These are phyloP conservation scores for Pecten maximus DNA, from an alignment of 2,888 invertebrate genomes.

Conservation along the genomic window DNA sequence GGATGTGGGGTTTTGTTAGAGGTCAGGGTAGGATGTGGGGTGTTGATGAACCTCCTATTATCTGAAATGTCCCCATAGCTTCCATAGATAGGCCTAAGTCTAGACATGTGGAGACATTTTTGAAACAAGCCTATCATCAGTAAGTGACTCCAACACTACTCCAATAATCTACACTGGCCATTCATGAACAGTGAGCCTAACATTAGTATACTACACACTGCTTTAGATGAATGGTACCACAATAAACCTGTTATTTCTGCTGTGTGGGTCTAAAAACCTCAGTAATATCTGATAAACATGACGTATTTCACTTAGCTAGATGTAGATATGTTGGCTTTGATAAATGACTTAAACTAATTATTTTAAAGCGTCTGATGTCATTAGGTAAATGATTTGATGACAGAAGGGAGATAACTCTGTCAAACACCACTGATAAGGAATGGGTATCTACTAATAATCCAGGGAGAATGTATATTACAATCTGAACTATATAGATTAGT, in stretches of 20 bases:
- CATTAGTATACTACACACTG: neutral
- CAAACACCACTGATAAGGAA: neutral
- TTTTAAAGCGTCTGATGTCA: neutral
- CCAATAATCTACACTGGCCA: neutral
- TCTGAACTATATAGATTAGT: too few species aligned
- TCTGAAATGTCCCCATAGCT: too few species aligned
- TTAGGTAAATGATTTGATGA: neutral
- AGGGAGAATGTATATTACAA: too few species aligned
- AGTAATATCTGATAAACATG: slow-evolving; percentile 1
- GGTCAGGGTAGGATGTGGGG: too few species aligned
- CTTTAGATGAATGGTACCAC: neutral
- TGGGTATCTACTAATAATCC: neutral
- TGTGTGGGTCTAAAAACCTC: neutral
- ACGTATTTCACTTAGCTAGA: neutral
- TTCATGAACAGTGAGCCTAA: neutral
- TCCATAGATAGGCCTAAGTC: too few species aligned
- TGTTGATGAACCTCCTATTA: too few species aligned
- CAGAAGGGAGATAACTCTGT: slow-evolving; percentile 6
- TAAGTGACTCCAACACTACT: too few species aligned
- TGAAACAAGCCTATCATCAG: neutral
- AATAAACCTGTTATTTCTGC: neutral
- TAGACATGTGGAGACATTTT: too few species aligned
- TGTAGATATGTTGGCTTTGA: neutral
- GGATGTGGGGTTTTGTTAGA: too few species aligned
- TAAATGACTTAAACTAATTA: neutral